phyloP scores from a whole-genome alignment of 2,888 invertebrate genomes.

The Lamellibrachia satsuma region DNA sequence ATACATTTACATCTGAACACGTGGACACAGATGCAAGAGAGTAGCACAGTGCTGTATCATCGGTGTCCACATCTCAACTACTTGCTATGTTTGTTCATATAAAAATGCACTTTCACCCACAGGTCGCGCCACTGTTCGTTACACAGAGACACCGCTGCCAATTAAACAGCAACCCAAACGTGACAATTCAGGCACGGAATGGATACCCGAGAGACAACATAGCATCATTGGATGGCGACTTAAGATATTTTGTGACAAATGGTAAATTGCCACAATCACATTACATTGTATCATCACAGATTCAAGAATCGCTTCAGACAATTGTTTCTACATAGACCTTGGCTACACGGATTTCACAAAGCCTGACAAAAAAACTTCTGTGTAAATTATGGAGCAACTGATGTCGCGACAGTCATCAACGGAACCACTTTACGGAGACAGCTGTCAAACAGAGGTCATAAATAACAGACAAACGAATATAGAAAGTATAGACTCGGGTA shows the following conservation, averaged over 20 bases:
- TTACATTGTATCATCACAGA: not conserved
- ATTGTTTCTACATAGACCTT: not conserved
- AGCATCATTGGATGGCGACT: not conserved
- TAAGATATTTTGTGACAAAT: not conserved
- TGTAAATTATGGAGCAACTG: not conserved
- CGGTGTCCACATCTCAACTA: not conserved
- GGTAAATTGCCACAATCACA: not conserved
- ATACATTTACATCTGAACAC: not conserved
- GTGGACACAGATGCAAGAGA: not conserved
- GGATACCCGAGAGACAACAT: not conserved
- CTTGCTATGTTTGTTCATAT: conserved; percentile 10
- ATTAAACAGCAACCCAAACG: not conserved
- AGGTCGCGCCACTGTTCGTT: not conserved
- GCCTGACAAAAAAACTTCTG: not conserved
- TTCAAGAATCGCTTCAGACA: not conserved
- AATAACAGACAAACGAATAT: not conserved
- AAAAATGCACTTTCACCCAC: conserved; percentile 17
- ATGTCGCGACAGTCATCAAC: not conserved
- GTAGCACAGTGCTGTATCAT: not conserved
- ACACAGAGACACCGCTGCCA: not conserved
- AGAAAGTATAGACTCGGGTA: not conserved
- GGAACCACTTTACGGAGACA: not conserved
- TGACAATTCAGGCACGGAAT: not conserved
- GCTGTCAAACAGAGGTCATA: not conserved
- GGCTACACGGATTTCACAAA: not conserved